Base-by-base conservation (phyloP, 2,113 vertebrate genomes). In the Capreolus pygargus region DNA sequence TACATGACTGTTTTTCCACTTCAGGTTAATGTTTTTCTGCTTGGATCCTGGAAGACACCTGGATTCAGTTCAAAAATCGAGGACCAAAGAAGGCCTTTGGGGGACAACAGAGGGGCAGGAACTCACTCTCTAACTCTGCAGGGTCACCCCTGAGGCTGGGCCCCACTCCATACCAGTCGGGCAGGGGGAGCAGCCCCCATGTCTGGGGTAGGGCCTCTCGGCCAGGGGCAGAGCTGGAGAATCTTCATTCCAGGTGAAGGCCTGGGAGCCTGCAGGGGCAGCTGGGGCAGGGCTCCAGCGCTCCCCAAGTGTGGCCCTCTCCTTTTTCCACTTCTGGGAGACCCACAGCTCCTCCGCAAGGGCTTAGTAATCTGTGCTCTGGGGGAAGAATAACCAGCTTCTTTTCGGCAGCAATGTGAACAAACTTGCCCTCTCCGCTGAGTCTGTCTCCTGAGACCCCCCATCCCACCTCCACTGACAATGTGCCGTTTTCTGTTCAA, bases 401-500 rank as follows among this genome's bases (percentile, higher is more conserved):
- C 17, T 93, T 47, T 91, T 94, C 82, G 39, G 70, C 74, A 95
- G 94, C 58, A 95, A 43, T 60, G 79, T 61, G 89, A 98, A 97
- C 86, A 97, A 81, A 33, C 74, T 83, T 92, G 0, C 36, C 90
- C 94, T 97, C 83, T 61, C 76, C 30, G 6, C 45, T 61, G 4
- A 57, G 74, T 58, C 61, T 64, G 96, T 76, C 98, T 94, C 96
- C 79, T 15, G 43, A 95, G 92, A 86, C 14, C 74, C 97, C 86
- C 55, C 43, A 96, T 95, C 94, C 9, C 17, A 17, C 96, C 78
- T 94, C 98, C 28, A 54, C 13, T 12, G 86, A 95, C 82, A 97
- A 91, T 28, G 23, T 95, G 91, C 89, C 94, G 78, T 98, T 97
- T 98, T 98, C 98, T 93, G 60, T 97, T 98, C 90, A 86, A 87